A percentile compares a stretch with the other conserved stretches of the same genome.
These are phyloP conservation scores for Hylaeus volcanicus DNA, from an alignment of 1,140 invertebrate genomes.

Conservation along the genomic window DNA sequence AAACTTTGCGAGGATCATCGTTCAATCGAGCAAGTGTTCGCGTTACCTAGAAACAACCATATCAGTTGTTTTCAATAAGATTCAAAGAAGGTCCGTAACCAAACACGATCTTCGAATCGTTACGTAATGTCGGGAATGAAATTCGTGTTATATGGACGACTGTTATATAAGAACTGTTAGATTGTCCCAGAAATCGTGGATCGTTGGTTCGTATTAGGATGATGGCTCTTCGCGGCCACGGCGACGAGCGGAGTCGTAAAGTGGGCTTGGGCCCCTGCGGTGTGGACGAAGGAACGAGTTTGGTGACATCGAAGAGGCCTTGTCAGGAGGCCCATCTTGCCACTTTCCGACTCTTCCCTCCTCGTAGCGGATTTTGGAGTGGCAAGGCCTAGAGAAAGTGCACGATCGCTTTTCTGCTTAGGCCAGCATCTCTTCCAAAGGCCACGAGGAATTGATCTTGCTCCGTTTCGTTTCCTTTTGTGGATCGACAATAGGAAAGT, in stretches of 20 bases:
- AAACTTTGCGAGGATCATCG: too few relatives aligned
- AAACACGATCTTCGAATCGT: neutral
- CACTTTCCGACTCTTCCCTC: constrained; percentile 48
- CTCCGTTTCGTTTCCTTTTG: neutral
- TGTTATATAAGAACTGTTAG: constrained; percentile 57
- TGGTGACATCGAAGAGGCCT: constrained; percentile 62
- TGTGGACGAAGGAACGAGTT: constrained; percentile 60
- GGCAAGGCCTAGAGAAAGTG: constrained; percentile 49
- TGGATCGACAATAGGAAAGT: too few relatives aligned
- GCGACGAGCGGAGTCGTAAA: constrained; percentile 51
- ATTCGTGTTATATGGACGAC: constrained; percentile 49
- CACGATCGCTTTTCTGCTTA: constrained; percentile 15
- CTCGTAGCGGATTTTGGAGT: constrained; percentile 44
- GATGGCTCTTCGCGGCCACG: constrained; percentile 14
- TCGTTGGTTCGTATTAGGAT: constrained; percentile 42
- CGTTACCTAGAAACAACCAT: too few relatives aligned
- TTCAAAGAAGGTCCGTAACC: constrained; percentile 18
- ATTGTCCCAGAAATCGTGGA: constrained; percentile 48
- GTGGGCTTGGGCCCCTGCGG: constrained; percentile 49
- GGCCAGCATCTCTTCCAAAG: constrained; percentile 16
- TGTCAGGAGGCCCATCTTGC: constrained; percentile 54
- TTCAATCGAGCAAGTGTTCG: too few relatives aligned
- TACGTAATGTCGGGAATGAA: constrained; percentile 52
- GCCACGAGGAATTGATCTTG: constrained; percentile 1
- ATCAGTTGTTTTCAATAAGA: constrained; percentile 35